A percentile compares a stretch with the other conserved stretches of the same genome.
These are phyloP conservation scores for Apostichopus parvimensis DNA, from an alignment of 35 echinoderm and acorn worm species.

Conservation along the genomic window DNA sequence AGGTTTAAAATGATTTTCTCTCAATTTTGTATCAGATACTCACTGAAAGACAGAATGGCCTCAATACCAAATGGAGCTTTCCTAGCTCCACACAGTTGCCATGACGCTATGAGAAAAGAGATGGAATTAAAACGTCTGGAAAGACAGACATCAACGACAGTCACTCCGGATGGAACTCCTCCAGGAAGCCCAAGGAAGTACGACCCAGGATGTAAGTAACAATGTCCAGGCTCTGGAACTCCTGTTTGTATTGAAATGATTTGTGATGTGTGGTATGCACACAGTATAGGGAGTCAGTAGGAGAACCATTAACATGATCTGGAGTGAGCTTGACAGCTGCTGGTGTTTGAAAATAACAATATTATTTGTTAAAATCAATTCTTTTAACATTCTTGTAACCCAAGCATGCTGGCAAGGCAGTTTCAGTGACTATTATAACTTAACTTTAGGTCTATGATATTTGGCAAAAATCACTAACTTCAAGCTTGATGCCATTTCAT, in stretches of 20 bases:
- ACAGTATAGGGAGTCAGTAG: no score
- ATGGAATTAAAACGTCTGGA: constrained; percentile 34
- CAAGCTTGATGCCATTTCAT: neutral
- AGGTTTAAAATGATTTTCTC: neutral
- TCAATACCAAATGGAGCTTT: constrained; percentile 47
- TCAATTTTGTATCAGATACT: neutral
- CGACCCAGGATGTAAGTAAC: neutral
- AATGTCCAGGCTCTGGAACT: no score
- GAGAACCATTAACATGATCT: no score
- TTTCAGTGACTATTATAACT: no score
- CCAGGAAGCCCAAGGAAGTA: constrained; percentile 41
- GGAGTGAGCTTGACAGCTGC: no score
- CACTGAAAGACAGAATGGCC: neutral
- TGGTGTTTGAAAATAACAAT: no score
- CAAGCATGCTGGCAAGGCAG: no score
- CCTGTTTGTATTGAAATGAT: neutral
- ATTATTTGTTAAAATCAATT: no score
- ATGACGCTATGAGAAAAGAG: constrained; percentile 35
- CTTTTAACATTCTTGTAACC: no score
- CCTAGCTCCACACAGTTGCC: constrained; percentile 41
- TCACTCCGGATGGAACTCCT: constrained; percentile 28
- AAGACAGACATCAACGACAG: constrained; percentile 24
- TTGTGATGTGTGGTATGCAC: neutral
- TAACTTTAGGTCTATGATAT: no score
- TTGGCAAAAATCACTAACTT: neutral